phyloP scores from a whole-genome alignment of 2,113 vertebrate genomes.

The Mormyrus lacerda region DNA sequence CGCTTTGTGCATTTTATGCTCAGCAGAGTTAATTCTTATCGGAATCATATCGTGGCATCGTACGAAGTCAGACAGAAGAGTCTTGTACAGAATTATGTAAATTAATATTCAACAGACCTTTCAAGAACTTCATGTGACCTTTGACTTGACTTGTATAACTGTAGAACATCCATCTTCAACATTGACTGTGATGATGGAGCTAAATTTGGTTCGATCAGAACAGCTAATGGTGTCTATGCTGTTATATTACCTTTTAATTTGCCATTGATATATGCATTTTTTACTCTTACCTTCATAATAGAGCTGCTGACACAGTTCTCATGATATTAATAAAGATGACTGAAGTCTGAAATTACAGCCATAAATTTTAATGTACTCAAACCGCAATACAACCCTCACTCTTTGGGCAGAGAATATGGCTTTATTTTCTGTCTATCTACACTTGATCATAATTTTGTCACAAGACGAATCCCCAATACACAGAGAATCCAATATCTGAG shows the following conservation, averaged over 20 bases:
- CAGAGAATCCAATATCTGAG: slow-evolving; percentile 17
- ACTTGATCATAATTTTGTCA: slow-evolving; percentile 21
- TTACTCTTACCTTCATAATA: slow-evolving; percentile 42
- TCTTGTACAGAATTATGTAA: neutral
- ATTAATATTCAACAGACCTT: neutral
- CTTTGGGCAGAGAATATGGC: slow-evolving; percentile 9
- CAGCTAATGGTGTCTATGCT: slow-evolving; percentile 10
- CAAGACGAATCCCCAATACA: slow-evolving; percentile 14
- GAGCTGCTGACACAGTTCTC: slow-evolving; percentile 56
- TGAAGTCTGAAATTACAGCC: slow-evolving; percentile 38
- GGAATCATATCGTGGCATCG: neutral
- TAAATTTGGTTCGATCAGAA: neutral
- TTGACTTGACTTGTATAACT: neutral
- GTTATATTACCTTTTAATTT: neutral
- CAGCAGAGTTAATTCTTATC: neutral
- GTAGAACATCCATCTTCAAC: neutral
- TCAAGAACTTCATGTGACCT: neutral
- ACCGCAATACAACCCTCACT: slow-evolving; percentile 14
- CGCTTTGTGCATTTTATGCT: neutral
- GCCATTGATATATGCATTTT: slow-evolving; percentile 19
- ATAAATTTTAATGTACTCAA: slow-evolving; percentile 56
- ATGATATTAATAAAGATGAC: slow-evolving; percentile 59
- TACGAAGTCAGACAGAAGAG: neutral
- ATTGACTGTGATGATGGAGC: neutral
- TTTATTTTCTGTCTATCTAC: slow-evolving; percentile 19